phyloP scores from a whole-genome alignment of 2,797 vertebrate species.

The Lagorchestes hirsutus region DNA sequence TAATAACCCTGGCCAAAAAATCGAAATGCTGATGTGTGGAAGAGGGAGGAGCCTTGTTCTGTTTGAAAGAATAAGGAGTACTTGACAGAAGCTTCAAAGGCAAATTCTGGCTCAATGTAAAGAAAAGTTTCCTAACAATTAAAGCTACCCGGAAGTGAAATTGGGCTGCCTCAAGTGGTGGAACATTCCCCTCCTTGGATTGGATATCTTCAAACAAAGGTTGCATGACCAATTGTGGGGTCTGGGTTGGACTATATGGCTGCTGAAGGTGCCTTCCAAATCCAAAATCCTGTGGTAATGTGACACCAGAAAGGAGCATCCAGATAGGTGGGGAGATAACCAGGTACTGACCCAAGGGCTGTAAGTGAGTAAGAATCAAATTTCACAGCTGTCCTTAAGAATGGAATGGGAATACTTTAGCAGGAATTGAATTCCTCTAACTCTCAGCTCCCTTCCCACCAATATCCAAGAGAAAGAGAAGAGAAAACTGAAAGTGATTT shows the following conservation, averaged over 20 bases:
- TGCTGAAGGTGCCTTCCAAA: neutral
- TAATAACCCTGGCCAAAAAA: neutral
- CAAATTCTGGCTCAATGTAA: neutral
- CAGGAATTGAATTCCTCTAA: neutral
- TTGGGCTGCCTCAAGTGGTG: neutral
- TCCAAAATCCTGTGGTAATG: neutral
- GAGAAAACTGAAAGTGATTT: constrained; percentile 72
- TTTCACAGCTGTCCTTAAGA: neutral
- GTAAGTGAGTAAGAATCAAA: neutral
- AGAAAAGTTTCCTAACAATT: neutral
- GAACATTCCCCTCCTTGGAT: neutral
- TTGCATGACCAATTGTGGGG: neutral
- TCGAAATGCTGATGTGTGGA: neutral
- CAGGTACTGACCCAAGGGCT: neutral
- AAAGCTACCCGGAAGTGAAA: neutral
- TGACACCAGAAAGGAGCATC: neutral
- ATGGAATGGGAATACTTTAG: neutral
- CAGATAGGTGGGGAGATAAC: neutral
- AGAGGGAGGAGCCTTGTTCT: neutral
- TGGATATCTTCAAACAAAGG: neutral
- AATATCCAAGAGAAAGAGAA: constrained; percentile 40
- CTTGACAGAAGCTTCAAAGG: neutral
- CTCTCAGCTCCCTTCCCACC: neutral
- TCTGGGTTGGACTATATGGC: neutral
- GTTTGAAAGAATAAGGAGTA: neutral